phyloP scores from a whole-genome alignment of 2,888 invertebrate species.

The Amphipoea oculea region DNA sequence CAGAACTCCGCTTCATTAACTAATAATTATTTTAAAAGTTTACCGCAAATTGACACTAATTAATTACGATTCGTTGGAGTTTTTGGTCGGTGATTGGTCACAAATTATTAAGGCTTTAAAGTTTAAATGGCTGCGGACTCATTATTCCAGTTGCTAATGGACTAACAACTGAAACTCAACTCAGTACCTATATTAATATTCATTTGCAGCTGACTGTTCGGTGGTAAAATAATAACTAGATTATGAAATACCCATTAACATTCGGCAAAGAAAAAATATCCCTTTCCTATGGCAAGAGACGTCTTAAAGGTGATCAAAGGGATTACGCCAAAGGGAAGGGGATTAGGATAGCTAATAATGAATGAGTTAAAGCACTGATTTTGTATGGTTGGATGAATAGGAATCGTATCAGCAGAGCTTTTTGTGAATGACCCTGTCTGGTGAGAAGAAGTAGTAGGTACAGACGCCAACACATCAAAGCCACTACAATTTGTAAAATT shows the following conservation, averaged over 20 bases:
- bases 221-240: neutral
- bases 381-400: neutral
- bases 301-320: neutral
- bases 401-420: neutral
- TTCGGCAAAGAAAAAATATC: neutral
- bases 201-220: neutral
- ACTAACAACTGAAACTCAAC: neutral
- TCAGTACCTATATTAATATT: neutral
- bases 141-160: neutral
- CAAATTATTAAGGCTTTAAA: slow-evolving; percentile 6
- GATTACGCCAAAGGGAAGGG: neutral
- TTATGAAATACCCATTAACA: neutral
- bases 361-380: neutral
- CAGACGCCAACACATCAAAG: no score
- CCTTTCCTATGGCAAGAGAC: neutral
- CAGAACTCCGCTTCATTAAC: neutral
- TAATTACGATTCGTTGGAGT: neutral
- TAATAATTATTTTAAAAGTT: slow-evolving; percentile 6
- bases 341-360: neutral
- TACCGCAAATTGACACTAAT: neutral
- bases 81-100: slow-evolving; percentile 11
- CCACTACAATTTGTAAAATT: no score
- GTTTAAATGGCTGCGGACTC: neutral
- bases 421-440: neutral
- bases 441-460: neutral